These are phyloP conservation scores for Lates calcarifer DNA, from an alignment of 2,113 vertebrate species.

Conservation along the genomic window DNA sequence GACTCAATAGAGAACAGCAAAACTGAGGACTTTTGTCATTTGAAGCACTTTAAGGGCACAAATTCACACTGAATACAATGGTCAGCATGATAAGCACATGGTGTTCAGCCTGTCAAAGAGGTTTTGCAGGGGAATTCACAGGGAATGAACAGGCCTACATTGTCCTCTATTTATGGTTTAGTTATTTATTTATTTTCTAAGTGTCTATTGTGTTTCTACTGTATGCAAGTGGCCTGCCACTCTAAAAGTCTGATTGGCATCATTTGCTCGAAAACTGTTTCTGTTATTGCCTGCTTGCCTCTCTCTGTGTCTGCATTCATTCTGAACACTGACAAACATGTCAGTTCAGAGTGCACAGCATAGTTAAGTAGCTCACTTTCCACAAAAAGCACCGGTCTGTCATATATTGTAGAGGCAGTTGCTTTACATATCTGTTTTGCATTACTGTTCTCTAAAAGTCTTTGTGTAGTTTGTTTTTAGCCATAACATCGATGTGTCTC, in stretches of 20 bases:
- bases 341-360: conserved; percentile 15
- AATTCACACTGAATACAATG: neutral
- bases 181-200: conserved; percentile 22
- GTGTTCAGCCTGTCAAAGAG: neutral
- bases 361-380: conserved; percentile 30
- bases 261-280: conserved; percentile 1
- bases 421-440: conserved; percentile 14
- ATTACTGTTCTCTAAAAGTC: neutral
- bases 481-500: neutral
- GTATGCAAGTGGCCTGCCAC: conserved; percentile 24
- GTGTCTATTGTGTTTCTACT: conserved; percentile 30
- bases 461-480: neutral
- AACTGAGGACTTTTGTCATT: conserved; percentile 4
- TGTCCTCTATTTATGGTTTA: conserved; percentile 4
- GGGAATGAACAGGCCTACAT: neutral
- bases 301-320: conserved; percentile 17
- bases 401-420: conserved; percentile 7
- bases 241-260: conserved; percentile 24
- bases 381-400: conserved; percentile 20
- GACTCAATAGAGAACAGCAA: conserved; percentile 2
- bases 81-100: neutral
- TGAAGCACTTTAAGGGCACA: conserved; percentile 3
- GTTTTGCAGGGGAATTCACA: neutral
- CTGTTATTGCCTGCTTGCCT: conserved; percentile 12
- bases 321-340: conserved; percentile 23